Evolutionary conservation across 1,140 invertebrate species (phyloP).

Genomic region (Brachionus manjavacas): DNA sequence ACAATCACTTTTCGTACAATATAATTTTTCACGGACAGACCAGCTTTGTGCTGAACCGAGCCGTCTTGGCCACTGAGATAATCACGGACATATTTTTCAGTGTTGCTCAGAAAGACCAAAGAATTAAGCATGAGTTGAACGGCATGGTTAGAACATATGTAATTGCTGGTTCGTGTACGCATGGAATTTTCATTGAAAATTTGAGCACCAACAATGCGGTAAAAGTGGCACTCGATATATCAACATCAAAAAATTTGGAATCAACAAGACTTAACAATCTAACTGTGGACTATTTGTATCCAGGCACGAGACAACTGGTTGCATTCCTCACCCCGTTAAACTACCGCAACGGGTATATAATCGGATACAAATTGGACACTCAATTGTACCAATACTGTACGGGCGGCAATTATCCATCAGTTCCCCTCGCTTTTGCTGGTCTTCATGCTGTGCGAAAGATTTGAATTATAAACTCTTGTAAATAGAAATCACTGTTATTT

Average conservation of each 20-base stretch:
- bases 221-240: slow-evolving; percentile 10
- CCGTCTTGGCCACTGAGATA: slow-evolving; percentile 2
- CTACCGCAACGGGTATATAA: slow-evolving; percentile 6
- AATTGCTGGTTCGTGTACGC: slow-evolving; percentile 15
- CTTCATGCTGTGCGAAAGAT: slow-evolving; percentile 19
- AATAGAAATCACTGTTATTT: background rate
- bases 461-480: background rate
- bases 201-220: slow-evolving; percentile 25
- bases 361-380: slow-evolving; percentile 31
- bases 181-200: slow-evolving; percentile 39
- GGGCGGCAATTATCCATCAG: slow-evolving; percentile 4
- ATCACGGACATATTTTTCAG: slow-evolving; percentile 30
- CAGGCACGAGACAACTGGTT: background rate
- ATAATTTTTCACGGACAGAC: slow-evolving; percentile 31
- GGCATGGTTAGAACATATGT: slow-evolving; percentile 27
- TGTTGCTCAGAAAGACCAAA: background rate
- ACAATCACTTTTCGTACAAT: slow-evolving; percentile 33
- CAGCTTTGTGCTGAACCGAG: slow-evolving; percentile 17
- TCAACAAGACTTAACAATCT: background rate
- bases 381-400: slow-evolving; percentile 29
- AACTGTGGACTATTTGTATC: slow-evolving; percentile 18
- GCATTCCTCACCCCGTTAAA: slow-evolving; percentile 15
- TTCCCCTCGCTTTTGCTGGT: slow-evolving; percentile 13
- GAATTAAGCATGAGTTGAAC: background rate
- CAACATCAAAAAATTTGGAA: slow-evolving; percentile 27